A percentile compares a stretch with the other conserved stretches of the same genome.
Conservation (phyloP, 2,888 invertebrate genomes). For the Hypomecis atomaria region DNA sequence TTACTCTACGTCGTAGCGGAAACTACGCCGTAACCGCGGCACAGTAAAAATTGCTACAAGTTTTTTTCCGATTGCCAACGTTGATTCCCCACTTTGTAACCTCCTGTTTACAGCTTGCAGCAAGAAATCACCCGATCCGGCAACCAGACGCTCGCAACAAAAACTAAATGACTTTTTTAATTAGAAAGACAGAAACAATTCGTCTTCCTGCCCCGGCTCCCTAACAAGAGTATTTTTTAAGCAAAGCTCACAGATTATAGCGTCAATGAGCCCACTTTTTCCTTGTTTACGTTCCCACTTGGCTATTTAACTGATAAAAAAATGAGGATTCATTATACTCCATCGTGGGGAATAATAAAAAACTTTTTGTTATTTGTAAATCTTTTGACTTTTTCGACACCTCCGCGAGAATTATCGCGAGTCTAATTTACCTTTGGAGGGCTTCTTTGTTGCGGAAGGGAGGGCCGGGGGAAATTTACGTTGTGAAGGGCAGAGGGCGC, state of each 20-base stretch:
- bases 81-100: conserved; percentile 6
- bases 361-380: conserved; percentile 36
- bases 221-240: conserved; percentile 34
- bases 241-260: conserved; percentile 37
- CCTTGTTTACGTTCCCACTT: conserved; percentile 37
- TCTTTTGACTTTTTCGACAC: conserved; percentile 36
- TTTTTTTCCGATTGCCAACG: conserved; percentile 4
- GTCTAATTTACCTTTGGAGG: conserved; percentile 32
- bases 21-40: too few species aligned
- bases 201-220: conserved; percentile 28
- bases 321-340: conserved; percentile 33
- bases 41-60: conserved; percentile 1
- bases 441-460: conserved; percentile 27
- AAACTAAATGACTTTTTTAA: conserved; percentile 36
- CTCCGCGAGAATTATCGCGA: conserved; percentile 33
- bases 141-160: conserved; percentile 21
- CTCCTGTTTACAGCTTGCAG: background rate
- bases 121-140: conserved; percentile 16
- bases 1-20: background rate
- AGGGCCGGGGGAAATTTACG: conserved; percentile 35
- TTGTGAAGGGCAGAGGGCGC: conserved; percentile 25
- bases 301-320: conserved; percentile 40
- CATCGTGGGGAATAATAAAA: conserved; percentile 24
- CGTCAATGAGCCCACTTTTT: conserved; percentile 41
- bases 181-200: conserved; percentile 38